Conservation (phyloP, 2,888 invertebrate species). For the Dysmachus trigonus region DNA sequence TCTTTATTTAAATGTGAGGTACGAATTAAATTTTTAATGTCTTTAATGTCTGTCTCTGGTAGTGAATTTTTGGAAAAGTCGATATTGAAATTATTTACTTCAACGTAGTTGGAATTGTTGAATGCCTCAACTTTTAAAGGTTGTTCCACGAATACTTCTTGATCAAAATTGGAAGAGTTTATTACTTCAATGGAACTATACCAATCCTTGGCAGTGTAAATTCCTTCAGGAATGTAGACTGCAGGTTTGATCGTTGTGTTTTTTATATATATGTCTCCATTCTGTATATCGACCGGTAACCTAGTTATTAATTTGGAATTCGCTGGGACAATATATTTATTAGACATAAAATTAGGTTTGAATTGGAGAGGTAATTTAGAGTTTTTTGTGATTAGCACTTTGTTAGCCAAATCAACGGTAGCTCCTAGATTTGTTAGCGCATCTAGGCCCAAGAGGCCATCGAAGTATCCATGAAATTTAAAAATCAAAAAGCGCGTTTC, state of each 20-base stretch:
- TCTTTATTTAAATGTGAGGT: background rate
- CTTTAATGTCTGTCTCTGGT: background rate
- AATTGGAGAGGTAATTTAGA: background rate
- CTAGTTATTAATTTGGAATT: background rate
- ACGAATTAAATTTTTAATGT: background rate
- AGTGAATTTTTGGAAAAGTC: background rate
- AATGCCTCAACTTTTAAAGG: conserved; percentile 43
- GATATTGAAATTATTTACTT: conserved; percentile 44
- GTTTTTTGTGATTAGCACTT: background rate
- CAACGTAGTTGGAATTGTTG: conserved; percentile 39
- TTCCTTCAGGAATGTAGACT: conserved; percentile 43
- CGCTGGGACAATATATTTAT: background rate
- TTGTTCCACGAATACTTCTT: conserved; percentile 47
- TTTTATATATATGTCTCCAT: background rate
- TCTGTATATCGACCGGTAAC: background rate
- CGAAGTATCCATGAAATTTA: background rate
- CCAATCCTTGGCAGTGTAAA: conserved; percentile 45
- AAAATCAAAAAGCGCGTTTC: background rate
- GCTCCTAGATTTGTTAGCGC: background rate
- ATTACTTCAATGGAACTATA: conserved; percentile 40
- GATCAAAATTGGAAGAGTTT: conserved; percentile 34
- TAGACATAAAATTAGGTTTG: background rate
- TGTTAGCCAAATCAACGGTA: background rate
- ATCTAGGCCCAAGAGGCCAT: background rate
- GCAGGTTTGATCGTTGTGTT: conserved; percentile 15